Conservation (phyloP, 2,113 vertebrate species). For the Channa maculata region DNA sequence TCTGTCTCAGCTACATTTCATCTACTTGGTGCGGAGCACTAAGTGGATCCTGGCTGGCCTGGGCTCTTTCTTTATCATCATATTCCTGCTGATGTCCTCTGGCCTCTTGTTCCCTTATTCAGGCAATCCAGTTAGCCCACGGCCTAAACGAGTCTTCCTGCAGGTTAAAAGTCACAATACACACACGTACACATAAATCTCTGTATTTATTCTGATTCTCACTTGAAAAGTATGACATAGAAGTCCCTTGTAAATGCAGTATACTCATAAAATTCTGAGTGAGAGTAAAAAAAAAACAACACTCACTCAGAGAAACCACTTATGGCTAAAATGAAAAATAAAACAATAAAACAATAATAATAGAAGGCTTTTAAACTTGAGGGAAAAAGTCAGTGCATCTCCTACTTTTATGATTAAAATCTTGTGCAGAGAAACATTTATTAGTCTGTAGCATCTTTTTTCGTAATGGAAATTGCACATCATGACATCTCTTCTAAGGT, state of each 20-base stretch:
- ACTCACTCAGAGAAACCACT: not conserved
- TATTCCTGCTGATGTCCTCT: slow-evolving; percentile 88
- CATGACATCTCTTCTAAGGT: too few species aligned
- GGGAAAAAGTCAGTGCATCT: too few species aligned
- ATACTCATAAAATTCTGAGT: too few species aligned
- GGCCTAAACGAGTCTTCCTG: slow-evolving; percentile 93
- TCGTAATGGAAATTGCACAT: too few species aligned
- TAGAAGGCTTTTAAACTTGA: too few species aligned
- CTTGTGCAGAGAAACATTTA: too few species aligned
- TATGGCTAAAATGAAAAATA: not conserved
- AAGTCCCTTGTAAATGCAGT: too few species aligned
- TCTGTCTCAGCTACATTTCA: slow-evolving; percentile 89
- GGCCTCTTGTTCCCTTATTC: slow-evolving; percentile 94
- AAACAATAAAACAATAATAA: too few species aligned
- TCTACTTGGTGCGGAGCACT: slow-evolving; percentile 91
- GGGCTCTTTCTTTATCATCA: slow-evolving; percentile 82
- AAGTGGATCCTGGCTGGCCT: slow-evolving; percentile 87
- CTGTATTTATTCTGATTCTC: not conserved
- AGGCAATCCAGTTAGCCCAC: slow-evolving; percentile 84
- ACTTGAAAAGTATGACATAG: not conserved
- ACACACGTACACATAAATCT: not conserved
- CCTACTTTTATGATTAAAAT: too few species aligned
- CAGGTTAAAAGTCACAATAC: slow-evolving; percentile 84
- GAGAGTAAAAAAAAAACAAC: not conserved
- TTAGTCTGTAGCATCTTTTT: too few species aligned